Evolutionary conservation across 2,797 vertebrate genomes (phyloP), one percentile per base, ranked within the genome.

Genomic region (Myotis findleyi): DNA sequence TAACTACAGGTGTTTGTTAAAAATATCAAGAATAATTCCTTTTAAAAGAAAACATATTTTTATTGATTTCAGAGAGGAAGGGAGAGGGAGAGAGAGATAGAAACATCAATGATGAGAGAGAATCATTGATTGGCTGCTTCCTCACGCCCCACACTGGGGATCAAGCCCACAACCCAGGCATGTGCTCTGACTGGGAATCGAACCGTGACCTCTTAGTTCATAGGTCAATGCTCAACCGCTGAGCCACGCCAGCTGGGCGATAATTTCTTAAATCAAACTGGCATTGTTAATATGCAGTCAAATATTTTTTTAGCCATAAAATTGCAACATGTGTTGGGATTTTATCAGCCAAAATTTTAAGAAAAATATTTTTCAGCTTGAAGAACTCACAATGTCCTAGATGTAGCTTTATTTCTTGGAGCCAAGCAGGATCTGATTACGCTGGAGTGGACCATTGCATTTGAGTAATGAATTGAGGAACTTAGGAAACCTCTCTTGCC

Each of bases 311-410:
- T 14, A 86, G 23, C 6, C 16, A 10, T 76, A 4, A 87, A 18
- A 62, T 57, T 93, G 55, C 36, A 55, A 41, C 66, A 27, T 33
- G 5, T 93, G 30, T 82, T 82, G 94, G 57, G 66, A 79, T 95
- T 91, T 84, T 47, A 91, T 83, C 30, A 92, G 41, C 3, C 41
- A 12, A 57, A 51, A 71, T 68, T 76, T n/a, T 51, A 92, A 94
- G 75, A 69, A 96, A 95, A 84, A 36, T 36, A 69, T 68, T 80
- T 94, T 85, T 75, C 30, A 51, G 16, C 87, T 88, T 95, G 82
- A 83, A 82, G 49, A 53, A 41, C 20, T 69, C 53, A 66, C 18
- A 51, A 12, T 1, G 16, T 21, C 18, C 7, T 49, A 66, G 30
- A 88, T 16, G 1, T 14, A 75, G 27, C 7, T 69, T 91, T 57